Percentiles rank a stretch among this genome's conserved stretches.
Evolutionary conservation across 1,140 invertebrate genomes (phyloP).

Genomic region (Phocides pigmalion): DNA sequence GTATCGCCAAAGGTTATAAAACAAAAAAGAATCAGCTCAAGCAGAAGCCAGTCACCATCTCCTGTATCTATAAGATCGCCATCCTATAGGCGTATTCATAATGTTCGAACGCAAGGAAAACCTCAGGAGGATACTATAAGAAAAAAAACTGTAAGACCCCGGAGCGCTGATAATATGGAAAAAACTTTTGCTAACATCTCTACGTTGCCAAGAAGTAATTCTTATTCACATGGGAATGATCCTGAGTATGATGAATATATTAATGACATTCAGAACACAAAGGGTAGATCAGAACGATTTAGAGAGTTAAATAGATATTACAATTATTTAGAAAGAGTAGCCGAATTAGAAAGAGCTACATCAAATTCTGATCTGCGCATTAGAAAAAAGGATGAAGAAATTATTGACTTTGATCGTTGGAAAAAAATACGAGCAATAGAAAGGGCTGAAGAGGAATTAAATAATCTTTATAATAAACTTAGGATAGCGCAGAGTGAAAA

Average conservation of each 20-base stretch:
- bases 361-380: conserved; percentile 88
- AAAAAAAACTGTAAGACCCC: conserved; percentile 82
- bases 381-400: conserved; percentile 88
- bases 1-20: conserved; percentile 68
- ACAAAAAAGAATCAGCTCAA: conserved; percentile 39
- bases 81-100: conserved; percentile 86
- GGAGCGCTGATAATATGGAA: conserved; percentile 86
- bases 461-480: conserved; percentile 90
- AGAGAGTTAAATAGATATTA: conserved; percentile 94
- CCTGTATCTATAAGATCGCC: conserved; percentile 86
- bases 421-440: conserved; percentile 91
- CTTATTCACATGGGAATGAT: conserved; percentile 73
- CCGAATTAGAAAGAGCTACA: conserved; percentile 91
- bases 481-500: conserved; percentile 91
- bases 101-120: conserved; percentile 73
- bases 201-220: conserved; percentile 60
- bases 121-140: conserved; percentile 46
- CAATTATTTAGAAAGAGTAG: conserved; percentile 92
- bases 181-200: conserved; percentile 53
- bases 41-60: conserved; percentile 78
- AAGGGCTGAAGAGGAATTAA: conserved; percentile 92
- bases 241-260: conserved; percentile 89
- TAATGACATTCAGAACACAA: conserved; percentile 88
- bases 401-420: conserved; percentile 95
- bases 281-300: conserved; percentile 91